Base-by-base conservation (phyloP, 2,113 vertebrate species). In the Nothobranchius furzeri region DNA sequence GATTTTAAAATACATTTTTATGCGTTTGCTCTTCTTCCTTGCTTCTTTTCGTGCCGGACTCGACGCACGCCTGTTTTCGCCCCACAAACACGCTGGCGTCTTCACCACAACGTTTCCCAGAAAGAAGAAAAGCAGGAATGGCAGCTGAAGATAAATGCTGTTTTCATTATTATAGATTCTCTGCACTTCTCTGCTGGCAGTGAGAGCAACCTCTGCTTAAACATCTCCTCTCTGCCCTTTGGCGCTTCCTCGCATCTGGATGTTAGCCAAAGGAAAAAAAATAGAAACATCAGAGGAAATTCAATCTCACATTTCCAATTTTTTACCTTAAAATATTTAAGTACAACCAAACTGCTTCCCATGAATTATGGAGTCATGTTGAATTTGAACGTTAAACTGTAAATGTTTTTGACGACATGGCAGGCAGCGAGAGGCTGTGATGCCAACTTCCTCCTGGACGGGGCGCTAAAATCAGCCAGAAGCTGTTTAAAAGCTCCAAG, bases 281-380 rank as follows among this genome's bases (percentile, higher is more conserved):
- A 90, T 48, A 95, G 94, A 95, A 95, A 94, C 95, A 96, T 98
- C 95, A 95, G 95, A 95, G 95, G 95, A 96, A 98, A 98, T 97
- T 95, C 96, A 96, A 98, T 96, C 94, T 96, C 95, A 94, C 93
- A 95, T 96, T 96, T 98, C 94, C 94, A 87, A 95, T 96, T 95
- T 95, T 20, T 95, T 86, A 68, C 50, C 71, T 75, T 95, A 94
- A 96, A 95, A 93, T 96, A 93, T 96, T 96, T 96, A 95, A 87
- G 93, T 94, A 94, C 95, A 96, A 95, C 95, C 93, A 97, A 97
- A 96, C 94, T 95, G 95, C 95, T 95, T 95, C 91, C 91, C 91
- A 93, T 96, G 95, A 96, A 96, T 96, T 96, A 96, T 95, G 94
- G 94, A 94, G 94, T 96, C 95, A 93, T 92, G 95, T 93, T 93